Evolutionary conservation across 2,888 invertebrate species (phyloP), one percentile per base, ranked within the genome.

Genomic region (Panzeria rudis): DNA sequence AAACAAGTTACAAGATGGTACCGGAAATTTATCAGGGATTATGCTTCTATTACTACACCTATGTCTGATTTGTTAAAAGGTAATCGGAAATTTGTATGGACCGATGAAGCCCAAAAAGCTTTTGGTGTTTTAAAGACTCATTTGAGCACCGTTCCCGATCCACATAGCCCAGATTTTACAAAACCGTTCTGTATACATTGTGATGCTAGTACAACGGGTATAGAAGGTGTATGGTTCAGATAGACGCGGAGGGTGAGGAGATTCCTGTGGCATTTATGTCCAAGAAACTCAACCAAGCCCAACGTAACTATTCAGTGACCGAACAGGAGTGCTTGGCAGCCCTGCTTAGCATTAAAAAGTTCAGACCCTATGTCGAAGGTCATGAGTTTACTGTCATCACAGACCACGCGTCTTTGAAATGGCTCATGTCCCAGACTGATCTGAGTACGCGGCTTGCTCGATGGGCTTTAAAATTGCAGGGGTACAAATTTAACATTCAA

Each of bases 301-400:
- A 52, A 23, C 23, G 52, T 11, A 52, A 52, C 9, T 52, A 25
- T 52, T 52, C 23, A 13, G 52, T 52, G 11, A 23, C 11, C 23
- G 23, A 52, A 23, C 52, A 52, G 17, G 52, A 52, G 11, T 52
- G 52, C 23, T 52, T 52, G 17, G 52, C 52, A 23, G 23, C 52
- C 7, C 8, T 47, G 47, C 47, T 47, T 17, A n/a, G n/a, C n/a
- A n/a, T n/a, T n/a, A n/a, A n/a, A n/a, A 32, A 32, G 32, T 32
- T 32, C 32, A 32, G 32, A 32, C 32, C 32, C 4, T 32, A 32
- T 32, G 32, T 32, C 4, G 32, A 32, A 32, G 32, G 32, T 17
- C 47, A 47, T 47, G 17, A 47, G 3, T 17, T 47, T 17, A 47
- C 47, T 47, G 17, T 47, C n/a, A 47, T 17, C n/a, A n/a, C n/a